Evolutionary conservation across 2,113 vertebrate genomes (phyloP).

Genomic region (Empidonax traillii): DNA sequence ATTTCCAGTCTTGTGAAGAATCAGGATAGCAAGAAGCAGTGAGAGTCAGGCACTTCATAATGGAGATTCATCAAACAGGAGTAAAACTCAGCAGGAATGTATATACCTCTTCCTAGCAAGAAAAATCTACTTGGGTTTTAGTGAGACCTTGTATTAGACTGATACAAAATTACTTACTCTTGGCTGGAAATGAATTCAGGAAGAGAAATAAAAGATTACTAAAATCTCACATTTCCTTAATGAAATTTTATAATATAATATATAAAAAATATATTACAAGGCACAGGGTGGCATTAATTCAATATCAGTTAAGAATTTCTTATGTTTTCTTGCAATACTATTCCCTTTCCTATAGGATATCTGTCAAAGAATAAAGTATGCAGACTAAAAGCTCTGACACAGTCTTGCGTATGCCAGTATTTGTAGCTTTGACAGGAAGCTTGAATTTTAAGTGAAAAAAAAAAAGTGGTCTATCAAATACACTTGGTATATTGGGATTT

Average conservation of each 20-base stretch:
- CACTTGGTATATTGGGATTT: background rate
- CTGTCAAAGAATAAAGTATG: background rate
- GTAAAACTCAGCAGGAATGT: background rate
- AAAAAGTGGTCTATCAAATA: background rate
- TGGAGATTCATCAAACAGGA: background rate
- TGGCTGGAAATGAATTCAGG: background rate
- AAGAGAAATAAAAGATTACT: background rate
- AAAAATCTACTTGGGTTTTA: background rate
- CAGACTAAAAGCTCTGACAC: background rate
- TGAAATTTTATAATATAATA: background rate
- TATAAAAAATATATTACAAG: background rate
- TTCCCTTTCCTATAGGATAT: background rate
- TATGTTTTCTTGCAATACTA: background rate
- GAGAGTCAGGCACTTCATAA: background rate
- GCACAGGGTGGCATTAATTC: background rate
- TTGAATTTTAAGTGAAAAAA: conserved; percentile 26
- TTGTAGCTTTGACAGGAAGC: background rate
- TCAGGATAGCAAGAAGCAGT: background rate
- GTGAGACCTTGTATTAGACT: background rate
- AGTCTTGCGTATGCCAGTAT: background rate
- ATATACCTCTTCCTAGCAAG: background rate
- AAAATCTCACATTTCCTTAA: background rate
- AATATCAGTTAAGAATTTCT: background rate
- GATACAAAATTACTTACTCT: background rate
- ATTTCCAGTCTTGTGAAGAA: background rate